Conservation (phyloP, 2,113 vertebrate species). For the Tamias sibiricus region DNA sequence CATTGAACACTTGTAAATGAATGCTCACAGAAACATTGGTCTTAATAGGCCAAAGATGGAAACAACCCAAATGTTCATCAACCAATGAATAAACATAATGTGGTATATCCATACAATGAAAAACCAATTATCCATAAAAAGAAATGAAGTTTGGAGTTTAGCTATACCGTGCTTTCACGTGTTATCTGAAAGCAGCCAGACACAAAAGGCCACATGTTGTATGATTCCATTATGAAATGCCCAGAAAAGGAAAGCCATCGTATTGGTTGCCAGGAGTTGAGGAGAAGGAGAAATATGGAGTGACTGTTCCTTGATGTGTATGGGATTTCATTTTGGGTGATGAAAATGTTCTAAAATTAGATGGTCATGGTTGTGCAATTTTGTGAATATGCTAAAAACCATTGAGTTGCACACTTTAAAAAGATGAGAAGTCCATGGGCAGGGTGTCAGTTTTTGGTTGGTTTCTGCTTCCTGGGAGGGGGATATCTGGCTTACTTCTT, state of each 20-base stretch:
- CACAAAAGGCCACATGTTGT: not conserved
- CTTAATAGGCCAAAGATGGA: not conserved
- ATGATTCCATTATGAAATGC: not conserved
- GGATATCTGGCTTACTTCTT: not conserved
- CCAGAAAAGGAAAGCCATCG: not conserved
- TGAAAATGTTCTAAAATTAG: conserved; percentile 33
- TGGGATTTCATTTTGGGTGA: not conserved
- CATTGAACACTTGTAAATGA: not conserved
- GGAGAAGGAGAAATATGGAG: not conserved
- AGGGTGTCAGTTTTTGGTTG: not conserved
- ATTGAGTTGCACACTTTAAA: not conserved
- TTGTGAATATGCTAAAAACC: not conserved
- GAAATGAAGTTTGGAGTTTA: not conserved
- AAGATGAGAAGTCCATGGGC: not conserved
- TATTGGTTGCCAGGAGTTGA: not conserved
- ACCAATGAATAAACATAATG: not conserved
- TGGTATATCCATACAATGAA: not conserved
- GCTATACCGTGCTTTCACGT: not conserved
- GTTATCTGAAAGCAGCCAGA: not conserved
- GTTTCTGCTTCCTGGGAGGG: not conserved
- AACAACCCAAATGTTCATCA: not conserved
- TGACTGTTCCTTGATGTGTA: not conserved
- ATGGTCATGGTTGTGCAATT: not conserved
- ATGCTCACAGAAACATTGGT: not conserved
- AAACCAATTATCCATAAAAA: not conserved